Base-by-base conservation (phyloP, 2,797 vertebrate species). In the Sparidentex hasta region DNA sequence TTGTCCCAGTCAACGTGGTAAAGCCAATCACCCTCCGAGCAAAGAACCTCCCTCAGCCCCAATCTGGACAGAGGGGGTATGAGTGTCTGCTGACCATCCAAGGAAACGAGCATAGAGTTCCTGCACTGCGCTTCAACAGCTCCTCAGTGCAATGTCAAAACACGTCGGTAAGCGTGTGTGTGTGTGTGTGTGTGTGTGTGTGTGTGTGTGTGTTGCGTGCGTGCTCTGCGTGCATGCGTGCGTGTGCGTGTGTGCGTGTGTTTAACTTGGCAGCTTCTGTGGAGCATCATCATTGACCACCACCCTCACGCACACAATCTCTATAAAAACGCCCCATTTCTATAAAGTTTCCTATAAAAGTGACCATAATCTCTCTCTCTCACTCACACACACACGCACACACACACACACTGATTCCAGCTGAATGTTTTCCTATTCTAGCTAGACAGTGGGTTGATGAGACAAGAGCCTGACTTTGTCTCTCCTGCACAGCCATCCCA, bases 81-180 rank as follows among this genome's bases (percentile, higher is more conserved):
- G 98, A 99, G 85, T 99, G 98, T 78, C 88, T 99, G 85, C 93
- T 99, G 67, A 97, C 78, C 92, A 98, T 99, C 93, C 97, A 98
- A 85, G 98, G 97, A 48, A 95, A 88, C 0, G 97, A 98, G 89
- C 97, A 99, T 90, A 76, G 98, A 43, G 98, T 99, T 14, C 98
- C 98, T 0, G 98, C 98, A 23, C 82, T 99, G 74, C 96, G 98
- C 78, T 99, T 99, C 94, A 99, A 99, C 95, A 99, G 98, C 92
- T 98, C 98, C 92, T 99, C 97, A 0, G 97, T 99, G 69, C 98
- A 99, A 90, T 99, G 98, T 92, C 98, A 99, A 90, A 99, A 99
- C 95, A 99, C 97, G 56, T 99, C 98, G 43, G 98, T 99, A 93
- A 97, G 97, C 43, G 66, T 38, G 25, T 27, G 67, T 70, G 50